Evolutionary conservation across 2,888 invertebrate species (phyloP), one percentile per base, ranked within the genome.

Genomic region (Metacarcinus magister): DNA sequence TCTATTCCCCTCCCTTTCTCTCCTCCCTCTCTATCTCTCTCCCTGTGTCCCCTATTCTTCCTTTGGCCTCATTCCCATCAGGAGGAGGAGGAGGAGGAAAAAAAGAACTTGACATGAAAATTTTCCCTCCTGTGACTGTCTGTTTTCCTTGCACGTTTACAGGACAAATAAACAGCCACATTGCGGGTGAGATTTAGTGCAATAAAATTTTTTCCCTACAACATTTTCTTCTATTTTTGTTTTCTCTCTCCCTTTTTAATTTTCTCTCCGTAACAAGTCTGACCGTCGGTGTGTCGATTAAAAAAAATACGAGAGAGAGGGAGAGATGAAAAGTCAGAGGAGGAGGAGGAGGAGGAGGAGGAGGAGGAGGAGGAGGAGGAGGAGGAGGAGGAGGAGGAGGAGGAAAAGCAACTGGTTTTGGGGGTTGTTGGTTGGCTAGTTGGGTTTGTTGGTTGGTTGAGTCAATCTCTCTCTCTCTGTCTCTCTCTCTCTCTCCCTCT

Each of bases 241-340:
- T 44, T 39, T 92, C 28, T 23, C 46, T 46, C 46, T 48, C 92
- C n/a, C 46, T 46, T 10, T 92, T 32, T 48, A n/a, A 13, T n/a
- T 92, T 28, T 54, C 92, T 92, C 54, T 16, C 4, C 92, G 28
- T 92, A 32, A 44, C 91, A 43, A 44, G n/a, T 91, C 46, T 91
- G n/a, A 44, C 91, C 44, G n/a, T 44, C 89, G 43, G 43, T 43
- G 43, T n/a, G 43, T 43, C 67, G 67, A 67, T 67, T 67, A 67
- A 67, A 67, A 67, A 67, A n/a, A n/a, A n/a, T n/a, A n/a, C n/a
- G n/a, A n/a, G n/a, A 67, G 67, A 67, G 67, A 16, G 67, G 67
- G 67, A 5, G 23, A 23, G 8, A 60, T 67, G 67, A 67, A 67
- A 67, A 67, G 67, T 46, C 91, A 46, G 19, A n/a, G 67, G 67